Evolutionary conservation across 2,113 vertebrate species (phyloP).

Genomic region (Maccullochella peelii): DNA sequence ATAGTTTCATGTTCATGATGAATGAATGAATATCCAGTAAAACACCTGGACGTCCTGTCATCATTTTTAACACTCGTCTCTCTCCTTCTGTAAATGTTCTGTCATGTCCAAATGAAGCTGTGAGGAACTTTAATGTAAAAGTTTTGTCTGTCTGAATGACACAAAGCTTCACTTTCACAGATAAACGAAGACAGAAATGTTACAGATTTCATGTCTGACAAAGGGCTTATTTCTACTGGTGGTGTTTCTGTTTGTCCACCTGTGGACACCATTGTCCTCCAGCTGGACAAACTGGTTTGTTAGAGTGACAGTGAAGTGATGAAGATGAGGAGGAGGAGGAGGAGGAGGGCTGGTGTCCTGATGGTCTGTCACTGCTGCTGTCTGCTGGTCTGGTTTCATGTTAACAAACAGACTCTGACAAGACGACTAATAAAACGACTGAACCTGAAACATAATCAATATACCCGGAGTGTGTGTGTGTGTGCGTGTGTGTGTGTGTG

Average conservation of each 20-base stretch:
- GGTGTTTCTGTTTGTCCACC: not conserved
- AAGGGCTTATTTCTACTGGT: no score
- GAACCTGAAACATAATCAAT: slow-evolving; percentile 49
- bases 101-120: no score
- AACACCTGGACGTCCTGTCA: no score
- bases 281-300: not conserved
- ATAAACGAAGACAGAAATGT: no score
- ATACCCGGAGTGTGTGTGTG: slow-evolving; percentile 2
- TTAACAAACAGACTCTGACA: slow-evolving; percentile 38
- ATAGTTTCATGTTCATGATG: no score
- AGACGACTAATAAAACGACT: slow-evolving; percentile 9
- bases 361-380: not conserved
- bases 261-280: not conserved
- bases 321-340: not conserved
- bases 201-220: no score
- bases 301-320: not conserved
- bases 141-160: no score
- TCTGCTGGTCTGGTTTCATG: slow-evolving; percentile 45
- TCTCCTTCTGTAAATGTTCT: no score
- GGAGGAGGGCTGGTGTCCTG: not conserved
- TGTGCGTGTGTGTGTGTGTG: slow-evolving; percentile 21
- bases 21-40: no score
- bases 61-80: no score
- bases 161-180: no score
- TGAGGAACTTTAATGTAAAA: no score